These are phyloP conservation scores for Drosophila micromelanica DNA, from an alignment of 1,140 invertebrate species.

Conservation along the genomic window DNA sequence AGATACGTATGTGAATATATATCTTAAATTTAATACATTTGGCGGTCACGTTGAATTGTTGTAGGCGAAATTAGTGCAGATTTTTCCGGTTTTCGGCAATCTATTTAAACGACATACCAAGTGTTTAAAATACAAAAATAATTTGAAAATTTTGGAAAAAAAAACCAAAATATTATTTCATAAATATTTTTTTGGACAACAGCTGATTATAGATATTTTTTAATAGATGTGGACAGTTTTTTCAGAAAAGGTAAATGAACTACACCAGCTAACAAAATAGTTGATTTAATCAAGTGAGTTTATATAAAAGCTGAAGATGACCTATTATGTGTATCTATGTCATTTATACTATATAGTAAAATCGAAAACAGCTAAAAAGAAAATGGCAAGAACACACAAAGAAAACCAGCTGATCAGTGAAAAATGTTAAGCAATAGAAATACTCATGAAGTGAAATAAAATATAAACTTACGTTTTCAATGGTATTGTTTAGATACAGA, in stretches of 20 bases:
- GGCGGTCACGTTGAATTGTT: slow-evolving; percentile 1
- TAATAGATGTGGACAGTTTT: neutral
- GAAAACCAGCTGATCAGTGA: slow-evolving; percentile 12
- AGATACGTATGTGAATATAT: slow-evolving; percentile 19
- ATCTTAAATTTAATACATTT: slow-evolving; percentile 5
- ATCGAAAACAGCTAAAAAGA: neutral
- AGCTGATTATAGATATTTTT: slow-evolving; percentile 21
- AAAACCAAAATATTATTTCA: neutral
- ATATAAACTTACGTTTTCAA: neutral
- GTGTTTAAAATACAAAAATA: slow-evolving; percentile 21
- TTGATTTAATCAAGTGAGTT: neutral
- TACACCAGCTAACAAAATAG: neutral
- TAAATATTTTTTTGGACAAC: slow-evolving; percentile 2
- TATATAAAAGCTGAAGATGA: neutral
- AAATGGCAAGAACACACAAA: neutral
- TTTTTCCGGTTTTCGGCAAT: slow-evolving; percentile 55
- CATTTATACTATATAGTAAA: slow-evolving; percentile 4
- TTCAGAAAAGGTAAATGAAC: slow-evolving; percentile 45
- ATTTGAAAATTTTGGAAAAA: slow-evolving; percentile 3
- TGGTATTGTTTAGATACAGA: neutral
- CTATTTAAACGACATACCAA: slow-evolving; percentile 31
- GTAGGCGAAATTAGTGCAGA: slow-evolving; percentile 37
- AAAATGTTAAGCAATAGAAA: neutral
- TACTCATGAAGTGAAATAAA: neutral
- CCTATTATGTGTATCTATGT: neutral